These are phyloP conservation scores for Chymomyza amoena DNA, from an alignment of 2,888 invertebrate genomes.

Conservation along the genomic window DNA sequence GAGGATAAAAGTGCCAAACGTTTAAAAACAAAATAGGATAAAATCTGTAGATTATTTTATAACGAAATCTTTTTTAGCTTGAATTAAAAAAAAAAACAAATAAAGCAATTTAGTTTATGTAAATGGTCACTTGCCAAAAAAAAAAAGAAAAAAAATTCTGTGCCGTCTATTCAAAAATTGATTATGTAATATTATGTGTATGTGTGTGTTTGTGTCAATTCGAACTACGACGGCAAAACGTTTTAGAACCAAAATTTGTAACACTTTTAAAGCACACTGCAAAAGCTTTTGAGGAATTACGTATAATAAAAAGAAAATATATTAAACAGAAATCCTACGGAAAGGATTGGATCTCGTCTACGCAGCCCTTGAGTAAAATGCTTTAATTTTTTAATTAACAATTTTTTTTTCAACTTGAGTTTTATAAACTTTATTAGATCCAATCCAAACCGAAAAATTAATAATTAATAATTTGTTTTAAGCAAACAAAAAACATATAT, in stretches of 20 bases:
- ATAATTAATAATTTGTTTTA: neutral
- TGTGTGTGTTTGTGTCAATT: neutral
- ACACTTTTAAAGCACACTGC: neutral
- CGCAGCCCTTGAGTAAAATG: too few relatives aligned
- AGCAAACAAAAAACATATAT: slow-evolving; percentile 7
- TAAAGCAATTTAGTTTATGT: neutral
- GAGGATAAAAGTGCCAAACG: neutral
- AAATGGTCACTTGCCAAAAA: neutral
- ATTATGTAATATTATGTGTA: neutral
- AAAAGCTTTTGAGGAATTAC: neutral
- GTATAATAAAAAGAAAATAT: neutral
- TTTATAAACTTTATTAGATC: neutral
- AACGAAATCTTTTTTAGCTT: neutral
- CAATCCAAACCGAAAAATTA: neutral
- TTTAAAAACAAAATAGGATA: neutral
- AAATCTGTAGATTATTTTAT: neutral
- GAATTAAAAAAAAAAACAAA: neutral
- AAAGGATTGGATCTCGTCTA: neutral
- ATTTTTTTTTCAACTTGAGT: neutral
- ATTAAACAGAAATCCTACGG: neutral
- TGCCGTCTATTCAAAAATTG: neutral
- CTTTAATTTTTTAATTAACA: neutral
- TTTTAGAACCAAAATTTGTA: neutral
- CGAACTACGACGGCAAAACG: neutral
- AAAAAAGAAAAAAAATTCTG: neutral